A percentile compares a stretch with the other conserved stretches of the same genome.
Evolutionary conservation across 2,797 vertebrate genomes (phyloP).

Genomic region (Silurus lanzhouensis): DNA sequence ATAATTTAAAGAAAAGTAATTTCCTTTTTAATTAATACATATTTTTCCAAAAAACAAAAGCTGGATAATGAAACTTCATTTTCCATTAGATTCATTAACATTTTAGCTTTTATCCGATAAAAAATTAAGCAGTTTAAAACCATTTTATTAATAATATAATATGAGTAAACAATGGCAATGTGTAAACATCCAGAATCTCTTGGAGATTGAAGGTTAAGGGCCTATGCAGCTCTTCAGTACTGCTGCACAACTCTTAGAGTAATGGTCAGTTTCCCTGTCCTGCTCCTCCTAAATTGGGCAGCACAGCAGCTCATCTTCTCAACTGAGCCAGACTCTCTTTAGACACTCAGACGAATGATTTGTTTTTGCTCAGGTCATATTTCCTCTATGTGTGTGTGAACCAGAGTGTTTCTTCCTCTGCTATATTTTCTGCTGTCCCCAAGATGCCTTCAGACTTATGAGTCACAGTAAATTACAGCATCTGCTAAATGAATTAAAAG

Average conservation of each 20-base stretch:
- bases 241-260: constrained; percentile 32
- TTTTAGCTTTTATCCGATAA: background rate
- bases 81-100: background rate
- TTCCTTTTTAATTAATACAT: background rate
- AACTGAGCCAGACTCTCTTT: constrained; percentile 46
- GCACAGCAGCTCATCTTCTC: constrained; percentile 35
- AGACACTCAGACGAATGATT: constrained; percentile 48
- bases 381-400: constrained; percentile 29
- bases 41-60: background rate
- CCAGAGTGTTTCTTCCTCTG: background rate
- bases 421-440: constrained; percentile 46
- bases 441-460: constrained; percentile 44
- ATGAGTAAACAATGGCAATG: background rate
- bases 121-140: background rate
- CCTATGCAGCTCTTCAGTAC: background rate
- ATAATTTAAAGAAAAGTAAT: background rate
- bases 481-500: constrained; percentile 54
- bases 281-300: constrained; percentile 30
- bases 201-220: background rate
- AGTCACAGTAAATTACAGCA: constrained; percentile 44
- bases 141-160: background rate
- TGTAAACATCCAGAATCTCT: background rate
- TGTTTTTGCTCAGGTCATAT: constrained; percentile 48
- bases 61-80: too few relatives aligned
- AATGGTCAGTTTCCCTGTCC: constrained; percentile 33